Evolutionary conservation across 1,140 invertebrate species (phyloP).

Genomic region (Asobara japonica): DNA sequence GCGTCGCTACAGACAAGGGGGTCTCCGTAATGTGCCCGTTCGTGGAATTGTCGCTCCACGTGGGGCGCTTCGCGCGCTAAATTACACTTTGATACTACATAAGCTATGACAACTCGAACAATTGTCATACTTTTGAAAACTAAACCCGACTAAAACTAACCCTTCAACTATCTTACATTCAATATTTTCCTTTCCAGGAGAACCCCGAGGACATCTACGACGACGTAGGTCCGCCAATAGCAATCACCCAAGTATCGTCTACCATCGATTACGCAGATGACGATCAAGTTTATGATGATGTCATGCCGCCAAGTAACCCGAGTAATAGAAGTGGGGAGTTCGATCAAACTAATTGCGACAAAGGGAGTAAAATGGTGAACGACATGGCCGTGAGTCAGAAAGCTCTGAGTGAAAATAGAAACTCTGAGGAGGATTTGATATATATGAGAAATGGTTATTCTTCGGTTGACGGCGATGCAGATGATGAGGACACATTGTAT

Average conservation of each 20-base stretch:
- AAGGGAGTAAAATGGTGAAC: background rate
- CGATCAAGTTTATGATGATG: slow-evolving; percentile 57
- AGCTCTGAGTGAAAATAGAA: background rate
- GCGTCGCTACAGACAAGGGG: too few relatives aligned
- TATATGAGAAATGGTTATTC: slow-evolving; percentile 48
- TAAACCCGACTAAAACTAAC: too few relatives aligned
- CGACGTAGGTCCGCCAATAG: slow-evolving; percentile 28
- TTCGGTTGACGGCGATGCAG: slow-evolving; percentile 41
- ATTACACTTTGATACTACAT: too few relatives aligned
- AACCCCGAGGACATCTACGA: slow-evolving; percentile 31
- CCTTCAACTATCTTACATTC: too few relatives aligned
- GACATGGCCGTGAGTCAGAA: too few relatives aligned
- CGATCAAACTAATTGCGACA: background rate
- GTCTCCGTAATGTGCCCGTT: too few relatives aligned
- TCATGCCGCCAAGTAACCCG: slow-evolving; percentile 35
- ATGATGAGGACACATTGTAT: slow-evolving; percentile 53
- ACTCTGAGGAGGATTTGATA: slow-evolving; percentile 33
- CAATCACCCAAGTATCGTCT: background rate
- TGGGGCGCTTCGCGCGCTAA: too few relatives aligned
- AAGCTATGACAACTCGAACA: too few relatives aligned
- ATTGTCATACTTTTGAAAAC: too few relatives aligned
- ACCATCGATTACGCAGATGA: slow-evolving; percentile 27
- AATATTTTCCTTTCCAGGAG: background rate
- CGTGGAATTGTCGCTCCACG: too few relatives aligned
- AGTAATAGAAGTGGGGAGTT: background rate